Base-by-base conservation (phyloP, 2,797 vertebrate species). In the Pseudomugil tenellus region DNA sequence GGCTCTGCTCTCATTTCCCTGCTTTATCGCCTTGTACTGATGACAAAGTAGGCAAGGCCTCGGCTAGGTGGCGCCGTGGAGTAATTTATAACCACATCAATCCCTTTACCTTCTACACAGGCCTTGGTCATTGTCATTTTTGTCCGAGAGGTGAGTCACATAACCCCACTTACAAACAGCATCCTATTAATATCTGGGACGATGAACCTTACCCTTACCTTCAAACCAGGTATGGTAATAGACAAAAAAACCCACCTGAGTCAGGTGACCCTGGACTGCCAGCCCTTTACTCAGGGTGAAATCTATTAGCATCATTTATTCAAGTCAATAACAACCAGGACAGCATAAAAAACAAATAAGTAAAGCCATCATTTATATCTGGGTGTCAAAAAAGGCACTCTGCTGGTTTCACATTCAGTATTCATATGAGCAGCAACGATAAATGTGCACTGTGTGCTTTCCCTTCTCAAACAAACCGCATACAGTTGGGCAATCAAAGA, bases 71-170 rank as follows among this genome's bases (percentile, higher is more conserved):
- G 93, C 92, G 91, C 92, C 90, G 90, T 91, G 84, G 93, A 94
- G 93, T 93, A 92, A 95, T 94, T 95, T 95, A 95, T 94, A 93
- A 93, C 92, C 92, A 91, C 93, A 94, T 94, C 92, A 94, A 93
- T 94, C 90, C 89, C 91, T 92, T 93, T 91, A 88, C 92, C 92
- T 91, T 93, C 92, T 83, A 61, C 29, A 65, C 89, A 92, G 93
- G 93, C 94, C 93, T 94, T 94, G 94, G 93, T 91, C 92, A 93
- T 90, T 92, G 91, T 92, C 92, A 93, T 92, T 89, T 91, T 92
- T 93, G 92, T 93, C 93, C 92, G 87, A 93, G 93, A 92, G 92
- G 92, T 93, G 92, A 93, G 92, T 93, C 91, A 74, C 90, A 92
- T 92, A 92, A 94, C 93, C 91, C 90, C 90, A 89, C 90, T 92